Base-by-base conservation (phyloP, 1,140 invertebrate species). In the Solen grandis region DNA sequence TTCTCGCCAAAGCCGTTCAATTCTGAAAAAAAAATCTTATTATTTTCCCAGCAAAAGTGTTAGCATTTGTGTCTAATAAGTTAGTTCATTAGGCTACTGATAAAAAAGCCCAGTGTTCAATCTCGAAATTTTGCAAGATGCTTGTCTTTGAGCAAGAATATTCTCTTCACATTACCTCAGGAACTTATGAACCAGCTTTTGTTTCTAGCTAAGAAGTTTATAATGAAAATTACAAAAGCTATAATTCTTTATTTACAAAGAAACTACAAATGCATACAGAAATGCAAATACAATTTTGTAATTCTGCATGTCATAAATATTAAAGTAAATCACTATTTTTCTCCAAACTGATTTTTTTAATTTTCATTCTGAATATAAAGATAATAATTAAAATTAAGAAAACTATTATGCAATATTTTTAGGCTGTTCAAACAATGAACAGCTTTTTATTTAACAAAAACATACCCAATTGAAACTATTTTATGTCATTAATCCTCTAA, bases 1-100 rank as follows among this genome's bases (percentile, higher is more conserved):
- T 38, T 38, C 62, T 35, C 35, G 10, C 62, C 31, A 65, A 31
- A 60, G 62, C 38, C 62, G 3, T 29, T 62, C 59, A n/a, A 57
- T 16, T n/a, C 16, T n/a, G 55, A 57, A n/a, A 57, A 8, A 57
- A 27, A 57, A 27, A 13, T 75, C 8, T 75, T 41, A 14, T 46
- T 46, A 19, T 46, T 46, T 46, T 46, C 41, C 41, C 41, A 10
- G 41, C 19, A 46, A 46, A 46, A 10, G 41, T 46, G 19, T 19
- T 46, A 10, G 19, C 8, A 46, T 10, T 46, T 46, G 19, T 46
- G 19, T 46, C 41, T 19, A 8, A 46, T 46, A 46, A 8, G 41
- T 10, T 46, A 10, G 41, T 46, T 10, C n/a, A 46, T 19, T 19
- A 46, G 41, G 41, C 19, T 19, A 46, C 19, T 10, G 41, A 8